Evolutionary conservation across 2,888 invertebrate species (phyloP), one percentile per base, ranked within the genome.

Genomic region (Drosophila setosimentum): DNA sequence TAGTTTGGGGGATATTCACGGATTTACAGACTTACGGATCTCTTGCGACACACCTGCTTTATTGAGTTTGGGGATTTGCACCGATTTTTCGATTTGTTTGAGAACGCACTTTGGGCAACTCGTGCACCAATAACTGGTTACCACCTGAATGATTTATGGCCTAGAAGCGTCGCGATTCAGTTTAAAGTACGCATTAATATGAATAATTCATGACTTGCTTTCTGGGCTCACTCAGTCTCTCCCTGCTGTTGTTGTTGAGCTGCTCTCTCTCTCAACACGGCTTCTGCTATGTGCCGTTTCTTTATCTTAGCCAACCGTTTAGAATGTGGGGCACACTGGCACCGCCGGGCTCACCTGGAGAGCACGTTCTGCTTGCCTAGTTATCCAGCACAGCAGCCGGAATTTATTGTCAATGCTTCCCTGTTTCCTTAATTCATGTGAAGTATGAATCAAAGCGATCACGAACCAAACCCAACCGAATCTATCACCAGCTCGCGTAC

Each of bases 391-490:
- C 27, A 37, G 27, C 21, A 51, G 51, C 35, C 8, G 11, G 18
- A 79, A 63, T 60, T 63, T 64, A 50, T 45, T 35, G 40, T 64
- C 66, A 50, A 48, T 59, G 32, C 49, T 53, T 63, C 40, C 58
- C 49, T 61, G 59, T 55, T 55, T n/a, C 8, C 55, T 49, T 53
- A 32, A 68, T 42, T 49, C 55, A 24, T 77, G 8, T 80, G 82
- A 84, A 76, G 64, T 82, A 58, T 67, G 80, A 73, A 67, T 74
- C 85, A 79, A 54, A 69, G 69, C 53, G 29, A 60, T 58, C 40
- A 32, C 37, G 48, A 62, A 50, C n/a, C 21, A 6, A 30, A 21
- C 57, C 27, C 4, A 58, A 58, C 21, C 50, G 33, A 50, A 27
- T 59, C 61, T 59, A 6, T 7, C 33, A 53, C 49, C 65, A 49